phyloP scores from a whole-genome alignment of 1,140 invertebrate genomes.

The Nautilus pompilius region DNA sequence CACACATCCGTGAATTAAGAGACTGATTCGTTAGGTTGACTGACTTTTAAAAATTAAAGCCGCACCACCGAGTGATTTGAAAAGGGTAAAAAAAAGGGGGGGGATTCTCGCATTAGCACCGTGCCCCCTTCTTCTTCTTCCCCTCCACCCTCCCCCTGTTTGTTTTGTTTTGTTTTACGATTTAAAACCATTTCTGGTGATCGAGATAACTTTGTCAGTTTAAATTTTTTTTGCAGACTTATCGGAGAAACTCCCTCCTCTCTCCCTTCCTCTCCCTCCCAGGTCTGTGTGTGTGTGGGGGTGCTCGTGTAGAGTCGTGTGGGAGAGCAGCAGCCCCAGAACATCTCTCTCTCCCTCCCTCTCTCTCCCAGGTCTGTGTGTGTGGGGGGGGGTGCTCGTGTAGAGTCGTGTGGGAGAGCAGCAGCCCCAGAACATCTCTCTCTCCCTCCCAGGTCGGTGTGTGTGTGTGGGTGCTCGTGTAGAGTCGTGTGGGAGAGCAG shows the following conservation, averaged over 20 bases:
- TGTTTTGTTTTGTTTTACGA: no score
- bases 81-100: no score
- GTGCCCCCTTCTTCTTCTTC: not conserved
- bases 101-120: no score
- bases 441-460: conserved; percentile 2
- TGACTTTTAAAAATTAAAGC: no score
- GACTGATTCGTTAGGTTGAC: no score
- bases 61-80: no score
- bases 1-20: no score
- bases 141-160: not conserved
- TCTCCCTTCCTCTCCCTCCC: conserved; percentile 1
- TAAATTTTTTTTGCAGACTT: not conserved
- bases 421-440: not conserved
- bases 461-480: not conserved
- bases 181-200: no score
- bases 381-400: not conserved
- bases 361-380: conserved; percentile 1
- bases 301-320: not conserved
- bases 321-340: not conserved
- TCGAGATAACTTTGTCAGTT: no score
- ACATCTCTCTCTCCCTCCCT: not conserved
- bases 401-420: not conserved
- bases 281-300: not conserved
- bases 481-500: not conserved
- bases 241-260: not conserved